Evolutionary conservation across 2,113 vertebrate species (phyloP), one percentile per base, ranked within the genome.

Genomic region (Salminus brasiliensis): DNA sequence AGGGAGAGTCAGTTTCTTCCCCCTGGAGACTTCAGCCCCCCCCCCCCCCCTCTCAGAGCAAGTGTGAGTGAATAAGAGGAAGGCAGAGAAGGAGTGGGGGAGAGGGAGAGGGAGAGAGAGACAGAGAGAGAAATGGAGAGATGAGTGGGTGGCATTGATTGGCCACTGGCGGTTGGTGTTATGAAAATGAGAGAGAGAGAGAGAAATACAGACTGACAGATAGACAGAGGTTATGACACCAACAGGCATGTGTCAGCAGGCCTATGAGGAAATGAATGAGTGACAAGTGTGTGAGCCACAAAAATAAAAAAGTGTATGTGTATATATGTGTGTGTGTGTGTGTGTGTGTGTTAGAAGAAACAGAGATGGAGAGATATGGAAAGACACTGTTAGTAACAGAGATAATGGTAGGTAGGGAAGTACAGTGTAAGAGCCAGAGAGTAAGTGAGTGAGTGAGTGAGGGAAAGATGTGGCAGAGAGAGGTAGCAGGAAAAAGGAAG

Each of bases 141-240:
- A n/a, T n/a, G n/a, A n/a, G 52, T 59, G 60, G 52, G 29, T 13
- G 41, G 49, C 59, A 65, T 25, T 41, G 23, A 72, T 72, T 60
- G 71, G 30, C 68, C 63, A 79, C 52, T 72, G 77, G 68, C 57
- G 52, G 29, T 41, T 53, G 39, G 27, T 72, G 45, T 27, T 47
- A 52, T 72, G 72, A 78, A 74, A 65, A 80, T 70, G 21, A 67
- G 63, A 76, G 2, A 49, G 5, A 21, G 23, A 30, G 36, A 63
- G 13, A 67, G 60, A 49, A n/a, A 27, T 34, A 73, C 16, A 47
- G 18, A 68, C 25, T 62, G 16, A 66, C 36, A 47, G 32, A 25
- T 30, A 72, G 32, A 60, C 25, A 67, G 76, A 70, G 63, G 60
- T 53, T 34, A 52, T 23, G 47, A 72, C 34, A 30, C 25, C 13